Percentiles rank a stretch among this genome's conserved stretches.
phyloP scores from a whole-genome alignment of 2,797 vertebrate genomes.

The Tachyglossus aculeatus region DNA sequence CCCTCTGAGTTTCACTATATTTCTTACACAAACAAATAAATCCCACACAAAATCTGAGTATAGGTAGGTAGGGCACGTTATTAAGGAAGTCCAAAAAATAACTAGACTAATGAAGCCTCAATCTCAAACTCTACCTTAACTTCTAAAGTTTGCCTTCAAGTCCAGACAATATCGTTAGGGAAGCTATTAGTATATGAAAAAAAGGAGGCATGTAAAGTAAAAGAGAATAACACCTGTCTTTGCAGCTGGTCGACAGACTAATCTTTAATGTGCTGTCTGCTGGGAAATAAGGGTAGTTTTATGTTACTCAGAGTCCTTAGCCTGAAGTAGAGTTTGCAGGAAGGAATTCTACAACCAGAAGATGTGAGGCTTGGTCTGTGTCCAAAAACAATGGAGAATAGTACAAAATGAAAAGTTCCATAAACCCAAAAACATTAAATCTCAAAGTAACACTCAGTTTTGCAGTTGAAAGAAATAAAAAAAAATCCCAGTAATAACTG shows the following conservation, averaged over 20 bases:
- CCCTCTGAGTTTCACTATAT: neutral
- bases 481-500: constrained; percentile 60
- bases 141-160: constrained; percentile 32
- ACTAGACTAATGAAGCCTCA: constrained; percentile 5
- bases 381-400: constrained; percentile 75
- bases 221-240: constrained; percentile 73
- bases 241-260: constrained; percentile 74
- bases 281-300: constrained; percentile 64
- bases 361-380: constrained; percentile 75
- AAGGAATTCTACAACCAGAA: constrained; percentile 75
- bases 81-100: no score
- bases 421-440: constrained; percentile 70
- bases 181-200: constrained; percentile 57
- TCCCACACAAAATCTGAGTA: no score
- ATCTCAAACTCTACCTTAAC: neutral
- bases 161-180: constrained; percentile 26
- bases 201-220: constrained; percentile 48
- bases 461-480: constrained; percentile 62
- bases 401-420: constrained; percentile 71
- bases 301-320: constrained; percentile 69
- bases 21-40: no score
- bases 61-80: no score
- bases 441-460: constrained; percentile 44
- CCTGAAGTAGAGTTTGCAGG: constrained; percentile 67
- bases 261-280: constrained; percentile 72